Base-by-base conservation (phyloP, 2,888 invertebrate species). In the Gymnoscelis rufifasciata region DNA sequence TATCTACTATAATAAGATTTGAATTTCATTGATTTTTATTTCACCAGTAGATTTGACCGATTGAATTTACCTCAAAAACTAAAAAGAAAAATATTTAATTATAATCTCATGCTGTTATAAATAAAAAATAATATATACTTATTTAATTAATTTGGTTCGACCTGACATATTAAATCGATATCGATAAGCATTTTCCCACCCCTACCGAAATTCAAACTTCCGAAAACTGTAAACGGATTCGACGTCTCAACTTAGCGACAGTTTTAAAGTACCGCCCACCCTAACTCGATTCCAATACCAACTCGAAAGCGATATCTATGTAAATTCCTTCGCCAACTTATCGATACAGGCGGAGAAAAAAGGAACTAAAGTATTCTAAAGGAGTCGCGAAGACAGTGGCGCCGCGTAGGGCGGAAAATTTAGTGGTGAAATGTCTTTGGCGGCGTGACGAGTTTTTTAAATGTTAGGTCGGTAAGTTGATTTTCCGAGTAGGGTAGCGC, bases 221-320 rank as follows among this genome's bases (percentile, higher is more conserved):
- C 72, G 64, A 78, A 81, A 84, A 81, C 77, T 81, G 68, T 83
- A 86, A 87, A 81, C 82, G 80, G 79, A 83, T 84, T 83, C 81
- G 81, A 78, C 79, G 74, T 84, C 78, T 81, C 80, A 78, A 83
- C 83, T 82, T 76, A 82, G 83, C 80, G 87, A 83, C 87, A 88
- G 83, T 88, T 87, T 83, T 82, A 84, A 86, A 87, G 83, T 86
- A 78, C 60, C 64, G 61, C 66, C 69, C 71, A 40, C 72, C 73
- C 71, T 86, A 88, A 88, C 87, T 87, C 84, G 79, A 86, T 87
- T 86, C 76, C 66, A 67, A 77, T 77, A 74, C 74, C 68, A 80
- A 82, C 79, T 82, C 74, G 61, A 24, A 64, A 68, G 68, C 74
- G 71, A 79, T 83, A 83, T 84, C 83, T 86, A 87, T 88, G 87